Evolutionary conservation across 1,140 invertebrate genomes (phyloP).

Genomic region (Myzus persicae): DNA sequence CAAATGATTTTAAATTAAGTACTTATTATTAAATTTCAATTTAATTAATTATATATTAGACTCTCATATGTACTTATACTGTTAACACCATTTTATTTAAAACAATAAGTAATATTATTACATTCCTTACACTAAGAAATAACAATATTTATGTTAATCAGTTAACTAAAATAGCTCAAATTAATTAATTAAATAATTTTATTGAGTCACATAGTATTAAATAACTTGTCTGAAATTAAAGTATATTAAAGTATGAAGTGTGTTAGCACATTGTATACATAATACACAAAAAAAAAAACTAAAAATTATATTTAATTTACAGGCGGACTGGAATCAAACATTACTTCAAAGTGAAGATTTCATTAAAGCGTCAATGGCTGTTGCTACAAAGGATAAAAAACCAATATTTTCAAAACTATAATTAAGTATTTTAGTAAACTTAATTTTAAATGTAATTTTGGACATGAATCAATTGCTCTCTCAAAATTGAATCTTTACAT

Average conservation of each 20-base stretch:
- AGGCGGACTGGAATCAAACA: conserved; percentile 81
- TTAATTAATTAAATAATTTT: background rate
- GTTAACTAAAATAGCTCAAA: background rate
- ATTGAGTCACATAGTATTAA: background rate
- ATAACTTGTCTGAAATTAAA: background rate
- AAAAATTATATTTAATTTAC: conserved; percentile 64
- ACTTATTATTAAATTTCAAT: background rate
- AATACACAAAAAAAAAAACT: background rate
- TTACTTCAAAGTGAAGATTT: conserved; percentile 94
- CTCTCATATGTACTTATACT: background rate
- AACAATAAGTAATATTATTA: background rate
- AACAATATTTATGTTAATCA: no score
- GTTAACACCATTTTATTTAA: background rate
- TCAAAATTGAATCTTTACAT: no score
- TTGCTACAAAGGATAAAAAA: conserved; percentile 74
- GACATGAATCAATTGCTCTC: no score
- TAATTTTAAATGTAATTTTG: background rate
- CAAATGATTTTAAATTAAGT: background rate
- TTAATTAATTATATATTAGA: background rate
- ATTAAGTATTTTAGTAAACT: conserved; percentile 60
- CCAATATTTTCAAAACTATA: conserved; percentile 78
- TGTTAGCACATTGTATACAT: background rate
- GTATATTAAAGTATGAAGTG: background rate
- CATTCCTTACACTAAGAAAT: background rate
- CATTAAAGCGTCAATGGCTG: conserved; percentile 77